A percentile compares a stretch with the other conserved stretches of the same genome.
These are phyloP conservation scores for Oligia fasciuncula DNA, from an alignment of 2,888 invertebrate species.

Conservation along the genomic window DNA sequence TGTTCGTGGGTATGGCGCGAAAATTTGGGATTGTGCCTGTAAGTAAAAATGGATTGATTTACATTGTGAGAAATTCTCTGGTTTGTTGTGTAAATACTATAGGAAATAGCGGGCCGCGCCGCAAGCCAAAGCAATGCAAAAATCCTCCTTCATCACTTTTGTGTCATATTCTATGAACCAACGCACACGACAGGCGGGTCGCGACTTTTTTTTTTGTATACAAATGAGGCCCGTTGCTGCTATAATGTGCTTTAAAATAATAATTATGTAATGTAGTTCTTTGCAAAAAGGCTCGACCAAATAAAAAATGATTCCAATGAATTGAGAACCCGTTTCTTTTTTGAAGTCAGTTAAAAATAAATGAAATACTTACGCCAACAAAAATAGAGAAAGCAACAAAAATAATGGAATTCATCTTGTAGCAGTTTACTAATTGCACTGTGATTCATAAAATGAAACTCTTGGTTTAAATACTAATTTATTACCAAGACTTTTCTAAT, in stretches of 20 bases:
- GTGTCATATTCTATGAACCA: too few species aligned
- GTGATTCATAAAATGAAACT: neutral
- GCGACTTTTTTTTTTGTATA: neutral
- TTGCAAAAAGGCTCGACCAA: neutral
- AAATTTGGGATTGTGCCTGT: constrained; percentile 51
- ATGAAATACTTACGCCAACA: constrained; percentile 33
- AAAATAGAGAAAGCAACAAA: constrained; percentile 28
- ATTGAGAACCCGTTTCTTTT: neutral
- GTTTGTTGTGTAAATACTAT: neutral
- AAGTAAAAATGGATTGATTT: neutral
- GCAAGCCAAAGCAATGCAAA: neutral
- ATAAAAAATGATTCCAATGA: neutral
- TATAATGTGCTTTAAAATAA: neutral
- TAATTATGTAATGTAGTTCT: neutral
- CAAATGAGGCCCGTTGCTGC: neutral
- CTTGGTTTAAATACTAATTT: constrained; percentile 33
- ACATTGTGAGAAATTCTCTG: neutral
- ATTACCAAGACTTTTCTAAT: constrained; percentile 21
- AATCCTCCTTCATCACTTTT: too few species aligned
- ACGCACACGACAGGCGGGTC: too few species aligned
- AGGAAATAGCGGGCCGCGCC: neutral
- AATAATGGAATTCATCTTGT: constrained; percentile 39
- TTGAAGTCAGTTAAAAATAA: neutral
- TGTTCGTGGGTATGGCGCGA: constrained; percentile 37
- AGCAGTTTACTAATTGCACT: constrained; percentile 8